Evolutionary conservation across 2,888 invertebrate genomes (phyloP).

Genomic region (Schizaphis graminum): DNA sequence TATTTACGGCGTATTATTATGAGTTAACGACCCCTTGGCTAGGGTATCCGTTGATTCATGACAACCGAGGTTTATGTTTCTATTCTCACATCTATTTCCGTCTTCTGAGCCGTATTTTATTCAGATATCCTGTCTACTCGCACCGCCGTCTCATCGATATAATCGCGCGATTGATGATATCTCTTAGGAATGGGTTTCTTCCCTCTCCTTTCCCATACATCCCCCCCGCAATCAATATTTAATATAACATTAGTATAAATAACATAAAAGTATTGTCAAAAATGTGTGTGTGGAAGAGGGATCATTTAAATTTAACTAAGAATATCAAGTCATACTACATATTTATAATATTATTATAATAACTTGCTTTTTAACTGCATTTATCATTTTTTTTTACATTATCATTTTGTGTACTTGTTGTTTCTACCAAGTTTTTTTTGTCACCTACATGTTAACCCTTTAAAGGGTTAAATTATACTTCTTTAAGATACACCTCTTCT

Average conservation of each 20-base stretch:
- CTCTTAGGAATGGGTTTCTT: not conserved
- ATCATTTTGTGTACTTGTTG: not conserved
- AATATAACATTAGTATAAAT: conserved; percentile 3
- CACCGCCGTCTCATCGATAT: not conserved
- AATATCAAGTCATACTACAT: not conserved
- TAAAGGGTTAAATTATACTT: not conserved
- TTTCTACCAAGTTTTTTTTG: not conserved
- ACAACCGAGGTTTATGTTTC: not conserved
- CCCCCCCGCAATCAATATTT: conserved; percentile 26
- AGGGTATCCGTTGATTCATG: not conserved
- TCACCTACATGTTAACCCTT: not conserved
- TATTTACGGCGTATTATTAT: not conserved
- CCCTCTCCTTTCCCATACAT: not conserved
- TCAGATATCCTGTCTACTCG: not conserved
- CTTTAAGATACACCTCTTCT: not conserved
- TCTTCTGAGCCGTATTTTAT: not conserved
- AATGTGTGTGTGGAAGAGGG: not conserved
- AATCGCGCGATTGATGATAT: conserved; percentile 9
- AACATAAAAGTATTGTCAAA: not conserved
- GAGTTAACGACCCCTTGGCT: not conserved
- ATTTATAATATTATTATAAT: not conserved
- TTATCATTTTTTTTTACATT: not conserved
- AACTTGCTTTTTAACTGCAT: not conserved
- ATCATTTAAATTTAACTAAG: not conserved
- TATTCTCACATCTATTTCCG: not conserved